Evolutionary conservation across 2,113 vertebrate genomes (phyloP), one percentile per base, ranked within the genome.

Genomic region (Hippoglossus stenolepis): DNA sequence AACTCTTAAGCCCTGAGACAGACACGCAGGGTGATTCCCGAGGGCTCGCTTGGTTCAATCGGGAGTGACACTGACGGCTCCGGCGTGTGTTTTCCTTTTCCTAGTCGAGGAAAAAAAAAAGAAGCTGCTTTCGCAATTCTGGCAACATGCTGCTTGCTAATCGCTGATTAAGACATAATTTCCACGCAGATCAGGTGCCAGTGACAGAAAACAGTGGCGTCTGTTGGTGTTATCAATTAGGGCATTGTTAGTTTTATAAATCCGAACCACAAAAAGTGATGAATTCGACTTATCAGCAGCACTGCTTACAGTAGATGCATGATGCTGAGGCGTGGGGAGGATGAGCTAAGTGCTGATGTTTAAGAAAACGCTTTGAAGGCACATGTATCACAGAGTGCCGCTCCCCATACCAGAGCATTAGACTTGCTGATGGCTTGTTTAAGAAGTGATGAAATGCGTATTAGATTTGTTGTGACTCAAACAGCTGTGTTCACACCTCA

Each of bases 301-400:
- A 31, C 5, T 82, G 63, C 83, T 69, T 75, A 51, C 78, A 31
- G 58, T 67, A 79, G 61, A 77, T 83, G 76, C 56, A 75, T 65
- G 79, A 77, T 35, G 66, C 43, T 7, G 26, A 74, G 73, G 85
- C 77, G 85, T 65, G 62, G 71, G 70, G 72, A 67, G 59, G 78
- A 85, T 70, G 87, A 66, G 80, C 84, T 90, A 90, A 92, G 84
- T 90, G 93, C 89, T 93, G 92, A 93, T 90, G 89, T 92, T 92
- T 85, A 91, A 84, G 79, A 91, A 91, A 87, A 78, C 56, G 75
- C 65, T 84, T 84, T 91, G 85, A 87, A 87, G 90, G 87, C 77
- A 79, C 85, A 90, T 88, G 89, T 84, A 90, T 92, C 90, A 90
- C 65, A 58, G 73, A 73, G 79, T 58, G 84, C 45, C 31, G 65